Percentiles rank a stretch among this genome's conserved stretches.
These are phyloP conservation scores for Meloe dianella DNA, from an alignment of 2,888 invertebrate genomes.

Conservation along the genomic window DNA sequence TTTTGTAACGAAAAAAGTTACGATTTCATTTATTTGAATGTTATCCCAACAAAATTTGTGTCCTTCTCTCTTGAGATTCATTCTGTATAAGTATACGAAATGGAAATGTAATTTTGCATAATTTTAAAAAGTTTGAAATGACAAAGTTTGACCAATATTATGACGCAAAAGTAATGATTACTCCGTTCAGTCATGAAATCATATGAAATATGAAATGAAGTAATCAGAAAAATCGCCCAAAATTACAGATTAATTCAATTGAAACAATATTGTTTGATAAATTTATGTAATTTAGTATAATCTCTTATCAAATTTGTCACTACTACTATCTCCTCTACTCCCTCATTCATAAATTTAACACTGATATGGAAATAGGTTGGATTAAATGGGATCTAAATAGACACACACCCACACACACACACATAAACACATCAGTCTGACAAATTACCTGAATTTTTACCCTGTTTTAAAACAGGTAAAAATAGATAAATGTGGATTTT, in stretches of 20 bases:
- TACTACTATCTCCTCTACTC: not conserved
- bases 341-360: not conserved
- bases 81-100: not conserved
- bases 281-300: not conserved
- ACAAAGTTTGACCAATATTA: not conserved
- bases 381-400: conserved; percentile 4
- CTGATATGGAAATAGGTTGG: not conserved
- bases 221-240: too few relatives aligned
- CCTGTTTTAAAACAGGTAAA: not conserved
- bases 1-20: not conserved
- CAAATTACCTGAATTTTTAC: not conserved
- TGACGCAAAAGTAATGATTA: not conserved
- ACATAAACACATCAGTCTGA: not conserved
- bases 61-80: not conserved
- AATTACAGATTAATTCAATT: not conserved
- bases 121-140: not conserved
- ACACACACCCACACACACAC: not conserved
- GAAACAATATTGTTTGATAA: not conserved
- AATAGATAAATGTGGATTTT: not conserved
- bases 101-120: not conserved
- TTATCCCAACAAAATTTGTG: not conserved
- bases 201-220: not conserved
- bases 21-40: not conserved
- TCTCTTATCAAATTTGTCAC: not conserved
- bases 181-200: too few relatives aligned